Conservation (phyloP, 2,888 invertebrate species). For the Callosobruchus maculatus region DNA sequence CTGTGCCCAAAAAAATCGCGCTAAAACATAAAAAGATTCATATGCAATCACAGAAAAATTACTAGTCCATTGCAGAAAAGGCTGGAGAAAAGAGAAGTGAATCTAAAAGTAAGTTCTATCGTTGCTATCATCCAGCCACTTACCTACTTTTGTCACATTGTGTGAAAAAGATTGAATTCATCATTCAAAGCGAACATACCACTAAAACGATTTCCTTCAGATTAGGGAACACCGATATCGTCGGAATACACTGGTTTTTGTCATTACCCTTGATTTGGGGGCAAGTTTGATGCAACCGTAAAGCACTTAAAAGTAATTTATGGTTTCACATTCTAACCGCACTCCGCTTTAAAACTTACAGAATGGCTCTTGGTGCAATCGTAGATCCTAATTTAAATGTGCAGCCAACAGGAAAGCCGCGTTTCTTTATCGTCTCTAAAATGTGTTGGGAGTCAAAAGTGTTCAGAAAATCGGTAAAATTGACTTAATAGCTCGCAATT, state of each 20-base stretch:
- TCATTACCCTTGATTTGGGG: not conserved
- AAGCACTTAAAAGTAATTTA: not conserved
- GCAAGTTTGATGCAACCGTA: not conserved
- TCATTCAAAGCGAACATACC: not conserved
- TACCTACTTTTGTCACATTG: not conserved
- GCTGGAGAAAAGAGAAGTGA: too few species aligned
- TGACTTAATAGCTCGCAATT: too few species aligned
- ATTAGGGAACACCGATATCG: not conserved
- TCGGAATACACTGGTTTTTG: not conserved
- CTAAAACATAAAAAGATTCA: too few species aligned
- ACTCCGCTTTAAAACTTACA: not conserved
- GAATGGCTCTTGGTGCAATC: not conserved
- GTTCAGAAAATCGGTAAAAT: too few species aligned
- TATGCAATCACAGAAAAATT: too few species aligned
- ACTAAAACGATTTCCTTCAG: not conserved
- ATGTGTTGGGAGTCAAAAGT: not conserved
- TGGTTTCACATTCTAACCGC: not conserved
- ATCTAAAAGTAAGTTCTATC: too few species aligned
- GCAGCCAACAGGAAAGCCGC: not conserved
- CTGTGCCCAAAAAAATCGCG: too few species aligned
- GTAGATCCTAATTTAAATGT: not conserved
- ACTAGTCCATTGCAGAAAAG: too few species aligned
- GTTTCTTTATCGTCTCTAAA: not conserved
- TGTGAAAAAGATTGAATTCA: not conserved
- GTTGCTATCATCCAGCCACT: too few species aligned